phyloP scores from a whole-genome alignment of 2,888 invertebrate genomes.

The Calameuta idolon region DNA sequence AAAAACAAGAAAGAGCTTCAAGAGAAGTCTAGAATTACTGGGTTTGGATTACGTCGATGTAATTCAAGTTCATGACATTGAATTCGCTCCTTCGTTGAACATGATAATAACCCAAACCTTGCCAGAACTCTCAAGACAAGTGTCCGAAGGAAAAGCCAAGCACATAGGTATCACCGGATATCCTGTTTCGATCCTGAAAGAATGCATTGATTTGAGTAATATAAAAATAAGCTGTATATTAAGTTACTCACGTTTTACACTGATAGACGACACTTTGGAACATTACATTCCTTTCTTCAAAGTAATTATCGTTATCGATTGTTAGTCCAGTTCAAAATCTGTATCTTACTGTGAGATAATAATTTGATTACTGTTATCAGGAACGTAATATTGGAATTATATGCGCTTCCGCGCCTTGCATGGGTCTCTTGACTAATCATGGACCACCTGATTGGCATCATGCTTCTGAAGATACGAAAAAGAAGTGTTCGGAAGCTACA shows the following conservation, averaged over 20 bases:
- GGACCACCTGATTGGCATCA: slow-evolving; percentile 88
- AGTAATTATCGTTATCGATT: slow-evolving; percentile 67
- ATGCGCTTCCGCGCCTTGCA: slow-evolving; percentile 84
- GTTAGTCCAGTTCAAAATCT: slow-evolving; percentile 7
- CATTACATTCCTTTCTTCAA: slow-evolving; percentile 82
- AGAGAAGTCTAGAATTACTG: slow-evolving; percentile 79
- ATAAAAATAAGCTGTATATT: slow-evolving; percentile 79
- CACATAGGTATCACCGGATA: slow-evolving; percentile 92
- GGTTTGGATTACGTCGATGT: slow-evolving; percentile 88
- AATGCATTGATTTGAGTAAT: slow-evolving; percentile 76
- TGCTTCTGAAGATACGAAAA: slow-evolving; percentile 74
- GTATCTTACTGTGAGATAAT: slow-evolving; percentile 4
- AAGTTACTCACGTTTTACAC: slow-evolving; percentile 83
- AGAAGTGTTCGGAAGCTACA: slow-evolving; percentile 73
- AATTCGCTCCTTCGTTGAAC: slow-evolving; percentile 83
- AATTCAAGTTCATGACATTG: slow-evolving; percentile 93
- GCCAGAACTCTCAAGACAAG: slow-evolving; percentile 82
- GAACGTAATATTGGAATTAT: slow-evolving; percentile 81
- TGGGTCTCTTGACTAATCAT: slow-evolving; percentile 83
- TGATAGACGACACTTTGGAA: slow-evolving; percentile 82
- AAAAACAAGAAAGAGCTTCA: slow-evolving; percentile 80
- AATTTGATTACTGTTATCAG: slow-evolving; percentile 64
- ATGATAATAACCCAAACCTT: slow-evolving; percentile 87
- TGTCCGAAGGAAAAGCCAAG: slow-evolving; percentile 78
- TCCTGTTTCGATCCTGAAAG: slow-evolving; percentile 81